Base-by-base conservation (phyloP, 2,797 vertebrate genomes). In the Sebastes taczanowskii region DNA sequence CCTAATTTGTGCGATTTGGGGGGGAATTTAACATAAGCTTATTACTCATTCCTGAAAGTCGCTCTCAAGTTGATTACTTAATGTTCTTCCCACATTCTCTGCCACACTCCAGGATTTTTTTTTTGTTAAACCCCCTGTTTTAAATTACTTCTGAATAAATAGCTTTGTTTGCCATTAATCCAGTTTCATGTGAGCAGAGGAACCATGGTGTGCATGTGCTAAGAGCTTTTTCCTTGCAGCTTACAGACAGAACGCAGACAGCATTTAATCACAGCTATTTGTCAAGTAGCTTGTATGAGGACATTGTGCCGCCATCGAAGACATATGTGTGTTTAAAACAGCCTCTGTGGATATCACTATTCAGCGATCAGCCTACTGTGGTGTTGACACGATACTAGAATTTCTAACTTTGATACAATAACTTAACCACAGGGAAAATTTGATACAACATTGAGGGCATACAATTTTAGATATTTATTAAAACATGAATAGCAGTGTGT, bases 101-200 rank as follows among this genome's bases (percentile, higher is more conserved):
- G 80, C 87, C 13, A 80, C 89, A 87, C 90, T 93, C 87, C 84
- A 86, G 89, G 94, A 91, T 91, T 93, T 90, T 81, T 84, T 49
- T 49, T 49, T 49, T 46, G 83, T 88, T 95, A 92, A 96, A 93
- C 77, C 90, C 90, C 88, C 74, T 88, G 78, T 90, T 93, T 94
- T 93, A 94, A 95, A 95, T 94, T 87, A 93, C 91, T 84, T 89
- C 88, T 80, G 84, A 92, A 94, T 95, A 95, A 96, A 95, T 95
- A 92, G 93, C 92, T 94, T 95, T 95, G 93, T 95, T 95, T 95
- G 92, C 89, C 86, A 91, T 93, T 95, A 96, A 95, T 95, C 94
- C 94, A 82, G 85, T 91, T 92, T 92, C 87, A 93, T 92, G 87
- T 88, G 89, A 92, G 87, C 83, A 89, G 86, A 94, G 91, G 90